These are phyloP conservation scores for Micoletzkya japonica DNA, from an alignment of 2,888 invertebrate genomes.

Conservation along the genomic window DNA sequence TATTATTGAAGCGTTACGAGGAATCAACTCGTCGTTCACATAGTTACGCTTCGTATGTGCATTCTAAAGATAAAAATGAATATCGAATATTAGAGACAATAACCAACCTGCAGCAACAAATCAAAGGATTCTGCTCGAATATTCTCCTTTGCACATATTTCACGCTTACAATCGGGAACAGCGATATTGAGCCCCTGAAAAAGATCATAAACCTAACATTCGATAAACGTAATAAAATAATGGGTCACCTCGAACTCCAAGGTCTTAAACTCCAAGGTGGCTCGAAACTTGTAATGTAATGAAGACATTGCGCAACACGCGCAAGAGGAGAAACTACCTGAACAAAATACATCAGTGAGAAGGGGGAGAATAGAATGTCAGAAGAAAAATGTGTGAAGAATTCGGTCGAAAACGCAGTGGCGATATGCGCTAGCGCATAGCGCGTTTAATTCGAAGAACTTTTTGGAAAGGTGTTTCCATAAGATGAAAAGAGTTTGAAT, in stretches of 20 bases:
- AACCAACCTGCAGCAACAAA: slow-evolving; percentile 74
- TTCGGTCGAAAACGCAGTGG: too few species aligned
- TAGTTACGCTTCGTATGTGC: slow-evolving; percentile 73
- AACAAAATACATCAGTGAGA: too few species aligned
- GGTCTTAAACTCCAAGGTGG: slow-evolving; percentile 90
- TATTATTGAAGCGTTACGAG: slow-evolving; percentile 94
- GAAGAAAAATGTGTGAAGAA: too few species aligned
- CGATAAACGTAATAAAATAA: neutral
- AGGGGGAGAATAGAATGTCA: too few species aligned
- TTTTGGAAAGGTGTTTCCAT: too few species aligned
- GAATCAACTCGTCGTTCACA: slow-evolving; percentile 86
- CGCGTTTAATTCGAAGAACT: too few species aligned
- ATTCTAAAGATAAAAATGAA: slow-evolving; percentile 69
- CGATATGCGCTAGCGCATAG: too few species aligned
- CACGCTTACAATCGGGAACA: slow-evolving; percentile 88
- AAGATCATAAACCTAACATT: slow-evolving; percentile 69
- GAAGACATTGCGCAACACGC: slow-evolving; percentile 72
- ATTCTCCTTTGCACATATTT: slow-evolving; percentile 90
- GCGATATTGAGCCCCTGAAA: slow-evolving; percentile 84
- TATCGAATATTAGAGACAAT: neutral
- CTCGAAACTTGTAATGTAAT: slow-evolving; percentile 98
- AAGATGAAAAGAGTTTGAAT: too few species aligned
- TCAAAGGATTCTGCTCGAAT: slow-evolving; percentile 88
- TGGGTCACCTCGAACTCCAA: slow-evolving; percentile 69
- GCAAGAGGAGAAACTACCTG: too few species aligned